Base-by-base conservation (phyloP, 1,140 invertebrate genomes). In the Panagrolaimus sp. region DNA sequence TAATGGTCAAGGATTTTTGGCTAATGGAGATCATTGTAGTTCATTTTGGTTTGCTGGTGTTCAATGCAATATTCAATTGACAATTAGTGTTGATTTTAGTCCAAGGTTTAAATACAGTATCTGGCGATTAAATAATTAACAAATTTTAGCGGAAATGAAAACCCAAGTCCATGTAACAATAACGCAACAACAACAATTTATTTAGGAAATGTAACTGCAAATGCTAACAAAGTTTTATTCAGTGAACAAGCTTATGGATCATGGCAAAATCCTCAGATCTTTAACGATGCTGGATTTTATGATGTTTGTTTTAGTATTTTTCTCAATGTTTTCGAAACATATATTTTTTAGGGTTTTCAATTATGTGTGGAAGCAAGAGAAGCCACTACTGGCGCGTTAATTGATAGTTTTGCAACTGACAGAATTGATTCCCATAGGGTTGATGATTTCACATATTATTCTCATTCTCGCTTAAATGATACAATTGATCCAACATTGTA, bases 1-100 rank as follows among this genome's bases (percentile, higher is more conserved):
- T 26, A 28, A 12, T 58, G 52, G 52, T 28, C 52, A 58, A 58
- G 52, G 52, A 21, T 58, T 58, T 58, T 26, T 58, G 52, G 52
- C 52, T 12, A 26, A 58, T 21, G 52, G 52, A 10, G 28, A 14
- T 17, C 52, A 58, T 17, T 58, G 52, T 21, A 58, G 52, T 58
- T 21, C 21, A 1, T 58, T 21, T 28, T 58, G 52, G 52, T 58
- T 58, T 21, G 28, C 10, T 1, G 52, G 52, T 21, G 21, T 28
- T 21, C 21, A 58, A 58, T 58, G 52, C 28, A 58, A 58, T 17
- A 58, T 58, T 28, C 21, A 58, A 10, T 58, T 58, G 8, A 58
- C 21, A 21, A 28, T 58, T 28, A 28, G 17, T 0, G 28, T 58
- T 28, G 52, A 28, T 58, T 17, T 58, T 17, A 26, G 14, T 0